Evolutionary conservation across 2,888 invertebrate genomes (phyloP).

Genomic region (Carabus problematicus): DNA sequence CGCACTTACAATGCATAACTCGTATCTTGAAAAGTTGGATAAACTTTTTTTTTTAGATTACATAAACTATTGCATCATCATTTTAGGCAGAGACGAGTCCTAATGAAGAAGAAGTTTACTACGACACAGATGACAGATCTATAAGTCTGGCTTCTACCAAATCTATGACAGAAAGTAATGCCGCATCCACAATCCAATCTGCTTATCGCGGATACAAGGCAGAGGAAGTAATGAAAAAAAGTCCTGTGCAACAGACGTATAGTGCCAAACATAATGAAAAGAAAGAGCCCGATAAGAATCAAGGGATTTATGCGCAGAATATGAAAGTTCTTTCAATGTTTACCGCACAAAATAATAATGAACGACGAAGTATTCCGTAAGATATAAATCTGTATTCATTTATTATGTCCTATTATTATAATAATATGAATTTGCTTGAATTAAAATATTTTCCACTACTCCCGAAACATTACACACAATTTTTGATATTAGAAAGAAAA

Average conservation of each 20-base stretch:
- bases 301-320: constrained; percentile 34
- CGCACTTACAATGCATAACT: constrained; percentile 60
- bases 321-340: constrained; percentile 44
- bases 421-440: too few species aligned
- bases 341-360: constrained; percentile 9
- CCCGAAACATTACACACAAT: too few species aligned
- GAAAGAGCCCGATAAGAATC: constrained; percentile 29
- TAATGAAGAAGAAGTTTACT: neutral
- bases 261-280: constrained; percentile 28
- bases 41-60: neutral
- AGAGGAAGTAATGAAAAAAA: constrained; percentile 53
- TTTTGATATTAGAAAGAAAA: too few species aligned
- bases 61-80: neutral
- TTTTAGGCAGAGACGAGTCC: constrained; percentile 42
- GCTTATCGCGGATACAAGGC: constrained; percentile 53
- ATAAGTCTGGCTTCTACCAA: constrained; percentile 46
- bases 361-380: neutral
- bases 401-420: too few species aligned
- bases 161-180: constrained; percentile 49
- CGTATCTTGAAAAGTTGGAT: constrained; percentile 57
- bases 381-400: neutral
- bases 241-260: constrained; percentile 52
- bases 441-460: too few species aligned
- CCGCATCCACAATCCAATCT: constrained; percentile 57
- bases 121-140: constrained; percentile 5